Percentiles rank a stretch among this genome's conserved stretches.
These are phyloP conservation scores for Sanderia malayensis DNA, from an alignment of 30 jellyfish, hydroid and myxozoan species.

Conservation along the genomic window DNA sequence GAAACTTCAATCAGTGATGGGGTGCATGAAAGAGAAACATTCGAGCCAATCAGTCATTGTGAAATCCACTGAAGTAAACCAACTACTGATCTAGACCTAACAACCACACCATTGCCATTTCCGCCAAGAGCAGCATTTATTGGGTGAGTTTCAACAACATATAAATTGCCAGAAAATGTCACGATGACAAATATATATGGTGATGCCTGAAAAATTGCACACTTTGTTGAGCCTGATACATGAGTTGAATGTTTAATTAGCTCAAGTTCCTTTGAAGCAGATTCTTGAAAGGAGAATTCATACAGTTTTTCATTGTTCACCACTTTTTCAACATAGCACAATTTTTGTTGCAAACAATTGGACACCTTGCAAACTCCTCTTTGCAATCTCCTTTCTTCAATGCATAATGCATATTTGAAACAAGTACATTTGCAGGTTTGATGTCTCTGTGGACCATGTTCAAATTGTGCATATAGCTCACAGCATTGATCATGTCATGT, in stretches of 20 bases:
- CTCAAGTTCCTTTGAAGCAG: background rate
- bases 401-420: slow-evolving; percentile 20
- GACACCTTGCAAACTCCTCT: background rate
- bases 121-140: background rate
- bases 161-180: background rate
- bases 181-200: background rate
- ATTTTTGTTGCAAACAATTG: slow-evolving; percentile 2
- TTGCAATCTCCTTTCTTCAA: background rate
- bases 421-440: slow-evolving; percentile 36
- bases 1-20: background rate
- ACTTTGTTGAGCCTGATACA: background rate
- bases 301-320: background rate
- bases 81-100: background rate
- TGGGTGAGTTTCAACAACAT: background rate
- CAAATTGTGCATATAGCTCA: slow-evolving; percentile 16
- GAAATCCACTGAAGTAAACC: background rate
- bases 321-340: background rate
- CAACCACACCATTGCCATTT: background rate
- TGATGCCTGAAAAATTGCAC: background rate
- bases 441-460: slow-evolving; percentile 28
- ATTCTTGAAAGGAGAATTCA: background rate
- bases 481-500: slow-evolving; percentile 8
- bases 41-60: background rate
- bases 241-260: background rate
- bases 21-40: background rate